Percentiles rank a stretch among this genome's conserved stretches.
Evolutionary conservation across 1,140 invertebrate genomes (phyloP).

Genomic region (Temnothorax longispinosus): DNA sequence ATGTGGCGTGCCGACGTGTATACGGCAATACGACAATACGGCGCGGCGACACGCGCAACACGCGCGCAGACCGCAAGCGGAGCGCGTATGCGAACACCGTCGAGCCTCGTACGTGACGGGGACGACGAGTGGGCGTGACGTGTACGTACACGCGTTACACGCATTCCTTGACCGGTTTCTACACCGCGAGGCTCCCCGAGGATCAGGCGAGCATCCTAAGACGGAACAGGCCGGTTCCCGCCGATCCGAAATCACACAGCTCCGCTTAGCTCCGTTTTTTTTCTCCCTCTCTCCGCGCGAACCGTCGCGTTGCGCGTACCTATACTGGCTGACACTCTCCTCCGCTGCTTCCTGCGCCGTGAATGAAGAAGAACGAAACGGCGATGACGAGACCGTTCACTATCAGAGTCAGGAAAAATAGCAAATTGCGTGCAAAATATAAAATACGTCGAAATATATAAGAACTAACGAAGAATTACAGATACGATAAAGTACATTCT

Average conservation of each 20-base stretch:
- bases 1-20: neutral
- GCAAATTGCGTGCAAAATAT: neutral
- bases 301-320: neutral
- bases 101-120: conserved; percentile 77
- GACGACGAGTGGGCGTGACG: conserved; percentile 81
- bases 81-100: conserved; percentile 67
- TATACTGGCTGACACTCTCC: neutral
- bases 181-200: conserved; percentile 83
- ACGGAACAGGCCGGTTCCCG: conserved; percentile 3
- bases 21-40: neutral
- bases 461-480: neutral
- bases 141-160: conserved; percentile 85
- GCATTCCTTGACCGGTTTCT: conserved; percentile 84
- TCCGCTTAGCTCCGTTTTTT: conserved; percentile 12
- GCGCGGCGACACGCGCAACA: neutral
- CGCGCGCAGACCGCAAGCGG: conserved; percentile 47
- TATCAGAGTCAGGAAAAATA: neutral
- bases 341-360: neutral
- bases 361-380: neutral
- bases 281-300: neutral
- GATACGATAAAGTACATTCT: too few species aligned
- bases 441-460: neutral
- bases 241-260: conserved; percentile 6
- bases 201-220: conserved; percentile 82
- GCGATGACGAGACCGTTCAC: neutral